These are phyloP conservation scores for Ceratoteleas bidentatus DNA, from an alignment of 1,140 invertebrate genomes.

Conservation along the genomic window DNA sequence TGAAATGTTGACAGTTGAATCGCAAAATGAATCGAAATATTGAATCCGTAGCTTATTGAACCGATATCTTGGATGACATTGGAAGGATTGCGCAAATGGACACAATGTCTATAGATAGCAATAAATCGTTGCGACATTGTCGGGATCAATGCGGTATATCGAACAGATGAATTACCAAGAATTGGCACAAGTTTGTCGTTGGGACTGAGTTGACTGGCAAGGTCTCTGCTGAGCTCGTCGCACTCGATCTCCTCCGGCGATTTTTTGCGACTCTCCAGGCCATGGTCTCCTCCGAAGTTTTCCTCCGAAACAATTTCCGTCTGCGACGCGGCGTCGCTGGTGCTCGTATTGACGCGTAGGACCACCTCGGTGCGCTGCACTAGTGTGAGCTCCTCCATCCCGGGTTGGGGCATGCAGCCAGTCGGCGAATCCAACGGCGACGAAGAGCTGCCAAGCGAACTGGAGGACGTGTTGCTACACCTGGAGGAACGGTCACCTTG, in stretches of 20 bases:
- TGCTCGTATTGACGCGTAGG: constrained; percentile 83
- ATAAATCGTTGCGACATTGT: too few species aligned
- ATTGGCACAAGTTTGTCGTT: constrained; percentile 87
- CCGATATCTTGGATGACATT: too few species aligned
- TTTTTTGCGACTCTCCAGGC: constrained; percentile 79
- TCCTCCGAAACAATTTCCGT: constrained; percentile 80
- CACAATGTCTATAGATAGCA: too few species aligned
- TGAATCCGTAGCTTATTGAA: too few species aligned
- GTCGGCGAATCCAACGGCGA: constrained; percentile 70
- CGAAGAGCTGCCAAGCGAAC: constrained; percentile 70
- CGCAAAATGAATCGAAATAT: too few species aligned
- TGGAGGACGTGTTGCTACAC: constrained; percentile 60
- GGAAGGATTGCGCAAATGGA: too few species aligned
- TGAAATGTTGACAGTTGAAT: too few species aligned
- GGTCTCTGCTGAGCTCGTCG: constrained; percentile 87
- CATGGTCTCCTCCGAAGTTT: too few species aligned
- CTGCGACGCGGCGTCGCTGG: constrained; percentile 84
- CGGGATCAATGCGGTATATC: too few species aligned
- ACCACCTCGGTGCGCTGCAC: constrained; percentile 85
- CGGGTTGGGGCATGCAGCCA: constrained; percentile 73
- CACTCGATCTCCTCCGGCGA: constrained; percentile 91
- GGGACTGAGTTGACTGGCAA: constrained; percentile 86
- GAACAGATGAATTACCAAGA: constrained; percentile 80
- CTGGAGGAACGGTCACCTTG: constrained; percentile 58
- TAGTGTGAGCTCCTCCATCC: constrained; percentile 81